Evolutionary conservation across 2,797 vertebrate genomes (phyloP).

Genomic region (Acrocephalus scirpaceus): DNA sequence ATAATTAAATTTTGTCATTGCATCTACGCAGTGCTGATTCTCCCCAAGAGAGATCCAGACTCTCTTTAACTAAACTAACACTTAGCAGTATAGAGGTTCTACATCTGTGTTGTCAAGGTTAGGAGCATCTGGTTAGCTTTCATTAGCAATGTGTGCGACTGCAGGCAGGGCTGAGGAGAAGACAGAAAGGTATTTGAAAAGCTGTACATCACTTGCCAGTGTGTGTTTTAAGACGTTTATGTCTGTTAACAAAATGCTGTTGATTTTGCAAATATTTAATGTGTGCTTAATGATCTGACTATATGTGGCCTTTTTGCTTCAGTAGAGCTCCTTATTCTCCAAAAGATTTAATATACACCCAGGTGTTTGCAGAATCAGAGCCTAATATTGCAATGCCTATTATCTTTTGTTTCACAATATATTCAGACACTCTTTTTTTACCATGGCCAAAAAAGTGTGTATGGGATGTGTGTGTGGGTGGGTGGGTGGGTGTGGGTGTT

Average conservation of each 20-base stretch:
- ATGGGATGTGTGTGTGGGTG: constrained; percentile 59
- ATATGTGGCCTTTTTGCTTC: constrained; percentile 13
- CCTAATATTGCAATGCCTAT: constrained; percentile 56
- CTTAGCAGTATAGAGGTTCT: not conserved
- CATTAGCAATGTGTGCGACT: constrained; percentile 25
- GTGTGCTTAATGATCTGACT: not conserved
- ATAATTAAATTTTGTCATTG: not conserved
- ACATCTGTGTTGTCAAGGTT: not conserved
- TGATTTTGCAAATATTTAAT: not conserved
- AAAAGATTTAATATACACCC: not conserved
- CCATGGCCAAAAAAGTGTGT: constrained; percentile 87
- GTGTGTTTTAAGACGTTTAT: constrained; percentile 63
- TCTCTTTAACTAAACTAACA: not conserved
- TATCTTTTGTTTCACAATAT: constrained; percentile 58
- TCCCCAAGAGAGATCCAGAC: not conserved
- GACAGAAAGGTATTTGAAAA: not conserved
- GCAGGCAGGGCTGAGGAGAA: constrained; percentile 22
- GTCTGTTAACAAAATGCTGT: constrained; percentile 20
- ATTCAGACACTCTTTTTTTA: constrained; percentile 77
- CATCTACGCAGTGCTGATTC: not conserved
- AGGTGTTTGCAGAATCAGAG: not conserved
- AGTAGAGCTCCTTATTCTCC: not conserved
- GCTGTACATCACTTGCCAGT: constrained; percentile 1
- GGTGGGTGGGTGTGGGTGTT: not conserved
- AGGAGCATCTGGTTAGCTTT: constrained; percentile 12